Conservation (phyloP, 2,797 vertebrate genomes). For the Fratercula arctica region DNA sequence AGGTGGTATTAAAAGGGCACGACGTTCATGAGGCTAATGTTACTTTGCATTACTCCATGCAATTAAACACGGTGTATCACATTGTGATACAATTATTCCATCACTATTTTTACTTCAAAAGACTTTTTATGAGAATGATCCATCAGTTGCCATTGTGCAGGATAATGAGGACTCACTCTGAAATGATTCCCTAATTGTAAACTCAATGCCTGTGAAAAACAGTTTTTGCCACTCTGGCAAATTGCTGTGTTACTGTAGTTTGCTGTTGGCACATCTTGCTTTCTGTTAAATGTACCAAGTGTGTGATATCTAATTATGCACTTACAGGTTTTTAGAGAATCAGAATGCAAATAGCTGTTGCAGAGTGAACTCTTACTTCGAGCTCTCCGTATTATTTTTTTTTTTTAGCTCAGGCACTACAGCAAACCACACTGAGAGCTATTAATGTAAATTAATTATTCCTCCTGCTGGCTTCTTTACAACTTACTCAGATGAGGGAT, state of each 20-base stretch:
- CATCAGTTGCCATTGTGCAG: not conserved
- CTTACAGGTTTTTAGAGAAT: constrained; percentile 13
- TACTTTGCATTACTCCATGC: not conserved
- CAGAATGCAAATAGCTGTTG: not conserved
- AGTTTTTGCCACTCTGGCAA: not conserved
- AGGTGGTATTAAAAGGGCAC: not conserved
- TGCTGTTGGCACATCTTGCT: not conserved
- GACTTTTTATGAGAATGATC: not conserved
- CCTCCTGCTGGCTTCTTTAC: constrained; percentile 67
- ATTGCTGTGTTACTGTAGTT: not conserved
- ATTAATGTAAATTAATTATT: constrained; percentile 76
- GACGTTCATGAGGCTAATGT: accelerated
- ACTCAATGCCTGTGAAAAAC: not conserved
- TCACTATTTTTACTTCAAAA: not conserved
- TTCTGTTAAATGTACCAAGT: not conserved
- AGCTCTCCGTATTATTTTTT: constrained; percentile 17
- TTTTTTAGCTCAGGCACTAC: not conserved
- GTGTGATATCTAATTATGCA: not conserved
- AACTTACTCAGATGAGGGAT: constrained; percentile 59
- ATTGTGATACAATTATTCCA: not conserved
- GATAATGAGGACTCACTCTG: not conserved
- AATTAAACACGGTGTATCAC: not conserved
- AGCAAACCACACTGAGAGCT: constrained; percentile 56
- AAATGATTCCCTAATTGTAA: not conserved
- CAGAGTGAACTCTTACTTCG: not conserved